A percentile compares a stretch with the other conserved stretches of the same genome.
Evolutionary conservation across 1,140 invertebrate species (phyloP).

Genomic region (Gonioctena quinquepunctata): DNA sequence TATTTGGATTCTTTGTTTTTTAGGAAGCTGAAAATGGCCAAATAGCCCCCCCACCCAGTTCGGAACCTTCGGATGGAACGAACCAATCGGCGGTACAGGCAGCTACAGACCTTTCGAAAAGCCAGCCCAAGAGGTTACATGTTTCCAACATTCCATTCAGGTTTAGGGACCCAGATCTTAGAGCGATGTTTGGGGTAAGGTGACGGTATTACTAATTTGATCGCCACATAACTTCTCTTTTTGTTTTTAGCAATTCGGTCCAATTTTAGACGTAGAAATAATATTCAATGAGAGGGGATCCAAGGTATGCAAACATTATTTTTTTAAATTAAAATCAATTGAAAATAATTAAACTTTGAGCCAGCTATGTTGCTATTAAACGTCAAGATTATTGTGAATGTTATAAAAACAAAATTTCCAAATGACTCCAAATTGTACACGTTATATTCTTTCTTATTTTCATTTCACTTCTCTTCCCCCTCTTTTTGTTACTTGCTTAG

Average conservation of each 20-base stretch:
- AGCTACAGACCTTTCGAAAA: constrained; percentile 46
- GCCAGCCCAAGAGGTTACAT: constrained; percentile 83
- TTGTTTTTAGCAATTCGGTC: constrained; percentile 92
- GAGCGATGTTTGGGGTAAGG: constrained; percentile 96
- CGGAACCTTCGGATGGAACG: constrained; percentile 40
- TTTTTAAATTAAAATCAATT: constrained; percentile 27
- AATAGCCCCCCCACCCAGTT: constrained; percentile 51
- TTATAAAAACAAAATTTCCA: no score
- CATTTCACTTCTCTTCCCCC: no score
- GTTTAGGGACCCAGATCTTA: constrained; percentile 96
- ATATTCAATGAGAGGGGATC: constrained; percentile 99
- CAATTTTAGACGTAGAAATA: constrained; percentile 98
- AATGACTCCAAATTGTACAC: no score
- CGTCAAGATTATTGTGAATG: constrained; percentile 28
- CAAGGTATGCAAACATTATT: constrained; percentile 80
- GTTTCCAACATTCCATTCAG: constrained; percentile 99
- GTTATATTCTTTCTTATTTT: no score
- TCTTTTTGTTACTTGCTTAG: no score
- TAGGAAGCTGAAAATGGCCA: constrained; percentile 36
- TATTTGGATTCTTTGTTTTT: background rate
- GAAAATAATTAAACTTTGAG: constrained; percentile 41
- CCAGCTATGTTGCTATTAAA: constrained; percentile 53
- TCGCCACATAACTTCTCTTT: constrained; percentile 29
- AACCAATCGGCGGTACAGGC: constrained; percentile 35
- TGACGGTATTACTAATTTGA: background rate